Percentiles rank a stretch among this genome's conserved stretches.
These are phyloP conservation scores for Callyntrura sp. DNA, from an alignment of 2,888 invertebrate species.

Conservation along the genomic window DNA sequence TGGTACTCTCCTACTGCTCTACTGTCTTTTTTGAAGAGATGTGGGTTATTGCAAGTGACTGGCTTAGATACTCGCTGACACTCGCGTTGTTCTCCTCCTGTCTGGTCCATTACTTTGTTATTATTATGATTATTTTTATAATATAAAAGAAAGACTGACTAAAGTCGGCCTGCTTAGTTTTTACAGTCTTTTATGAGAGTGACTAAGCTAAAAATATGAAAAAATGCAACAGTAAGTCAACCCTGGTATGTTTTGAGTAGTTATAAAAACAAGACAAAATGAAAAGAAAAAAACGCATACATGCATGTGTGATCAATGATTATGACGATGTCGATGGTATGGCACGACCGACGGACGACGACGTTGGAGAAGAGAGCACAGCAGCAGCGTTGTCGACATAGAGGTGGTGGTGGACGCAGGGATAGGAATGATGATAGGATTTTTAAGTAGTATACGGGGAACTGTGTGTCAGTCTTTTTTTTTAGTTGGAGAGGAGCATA, in stretches of 20 bases:
- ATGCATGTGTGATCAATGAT: slow-evolving; percentile 24
- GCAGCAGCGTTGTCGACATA: background rate
- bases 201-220: slow-evolving; percentile 12
- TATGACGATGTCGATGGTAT: slow-evolving; percentile 34
- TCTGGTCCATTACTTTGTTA: background rate
- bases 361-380: background rate
- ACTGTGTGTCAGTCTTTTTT: too few relatives aligned
- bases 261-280: background rate
- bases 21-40: background rate
- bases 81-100: background rate
- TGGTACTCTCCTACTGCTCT: background rate
- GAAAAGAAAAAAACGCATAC: slow-evolving; percentile 23
- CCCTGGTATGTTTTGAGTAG: background rate
- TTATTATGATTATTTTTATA: slow-evolving; percentile 19
- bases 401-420: background rate
- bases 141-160: background rate
- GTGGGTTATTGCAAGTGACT: slow-evolving; percentile 1
- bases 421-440: too few relatives aligned
- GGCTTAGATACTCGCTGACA: background rate
- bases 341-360: slow-evolving; percentile 14
- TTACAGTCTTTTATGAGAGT: background rate
- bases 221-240: background rate
- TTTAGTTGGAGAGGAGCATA: background rate
- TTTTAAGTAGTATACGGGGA: too few relatives aligned
- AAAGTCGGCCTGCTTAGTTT: background rate